phyloP scores from a whole-genome alignment of 2,888 invertebrate species.

The Dermolepida albohirtum region DNA sequence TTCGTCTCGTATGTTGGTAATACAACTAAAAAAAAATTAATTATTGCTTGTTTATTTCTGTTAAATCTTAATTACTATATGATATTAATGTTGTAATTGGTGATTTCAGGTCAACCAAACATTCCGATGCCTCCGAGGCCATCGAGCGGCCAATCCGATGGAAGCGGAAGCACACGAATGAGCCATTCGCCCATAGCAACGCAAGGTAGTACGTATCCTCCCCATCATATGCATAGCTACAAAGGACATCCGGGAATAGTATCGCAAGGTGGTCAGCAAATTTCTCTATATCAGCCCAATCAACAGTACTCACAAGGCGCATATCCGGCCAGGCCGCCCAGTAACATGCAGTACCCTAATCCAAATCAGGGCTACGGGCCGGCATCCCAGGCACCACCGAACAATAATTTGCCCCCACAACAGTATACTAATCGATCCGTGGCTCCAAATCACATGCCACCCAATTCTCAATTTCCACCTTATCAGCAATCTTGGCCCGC shows the following conservation, averaged over 20 bases:
- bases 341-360: constrained; percentile 67
- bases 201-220: constrained; percentile 71
- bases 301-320: constrained; percentile 70
- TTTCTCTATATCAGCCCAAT: constrained; percentile 70
- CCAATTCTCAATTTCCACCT: constrained; percentile 63
- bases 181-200: constrained; percentile 78
- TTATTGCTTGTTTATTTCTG: no score
- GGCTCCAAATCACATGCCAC: constrained; percentile 68
- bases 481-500: constrained; percentile 60
- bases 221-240: constrained; percentile 70
- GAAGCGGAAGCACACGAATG: constrained; percentile 73
- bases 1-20: no score
- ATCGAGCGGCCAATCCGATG: constrained; percentile 80
- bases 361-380: constrained; percentile 67
- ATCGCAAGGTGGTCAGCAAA: constrained; percentile 65
- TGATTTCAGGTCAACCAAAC: constrained; percentile 82
- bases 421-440: constrained; percentile 69
- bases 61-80: no score
- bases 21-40: no score
- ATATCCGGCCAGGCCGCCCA: constrained; percentile 64
- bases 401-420: constrained; percentile 61
- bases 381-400: constrained; percentile 59
- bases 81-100: no score
- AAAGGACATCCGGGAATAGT: constrained; percentile 72
- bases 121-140: constrained; percentile 96